phyloP scores from a whole-genome alignment of 2,797 vertebrate species.

The Channallabes apus region DNA sequence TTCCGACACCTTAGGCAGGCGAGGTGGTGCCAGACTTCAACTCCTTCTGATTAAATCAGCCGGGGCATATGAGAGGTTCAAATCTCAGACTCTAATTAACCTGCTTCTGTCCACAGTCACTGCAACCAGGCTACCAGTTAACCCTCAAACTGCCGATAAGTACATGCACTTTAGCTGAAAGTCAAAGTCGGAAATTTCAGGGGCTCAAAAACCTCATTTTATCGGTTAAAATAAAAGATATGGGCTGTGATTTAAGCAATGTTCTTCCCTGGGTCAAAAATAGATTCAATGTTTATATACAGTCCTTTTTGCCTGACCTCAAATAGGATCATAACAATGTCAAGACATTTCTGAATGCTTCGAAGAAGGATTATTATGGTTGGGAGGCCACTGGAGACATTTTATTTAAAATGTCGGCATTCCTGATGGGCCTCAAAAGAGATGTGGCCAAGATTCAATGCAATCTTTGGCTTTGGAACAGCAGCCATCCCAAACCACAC shows the following conservation, averaged over 20 bases:
- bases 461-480: background rate
- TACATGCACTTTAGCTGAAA: background rate
- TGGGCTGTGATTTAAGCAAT: background rate
- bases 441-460: background rate
- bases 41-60: conserved; percentile 42
- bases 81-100: conserved; percentile 29
- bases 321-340: background rate
- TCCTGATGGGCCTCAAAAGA: background rate
- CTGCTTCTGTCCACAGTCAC: conserved; percentile 17
- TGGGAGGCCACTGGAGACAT: background rate
- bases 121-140: conserved; percentile 21
- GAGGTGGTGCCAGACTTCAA: conserved; percentile 43
- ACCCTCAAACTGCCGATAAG: conserved; percentile 6
- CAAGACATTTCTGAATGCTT: background rate
- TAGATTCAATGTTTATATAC: too few relatives aligned
- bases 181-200: background rate
- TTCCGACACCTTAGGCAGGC: conserved; percentile 41
- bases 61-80: conserved; percentile 27
- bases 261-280: background rate
- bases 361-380: conserved; percentile 1
- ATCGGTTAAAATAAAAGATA: background rate
- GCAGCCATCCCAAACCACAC: background rate
- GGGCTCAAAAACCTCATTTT: background rate
- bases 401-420: background rate
- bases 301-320: too few relatives aligned